phyloP scores from a whole-genome alignment of 2,797 vertebrate species.

The Enteromius unitaeniatus region DNA sequence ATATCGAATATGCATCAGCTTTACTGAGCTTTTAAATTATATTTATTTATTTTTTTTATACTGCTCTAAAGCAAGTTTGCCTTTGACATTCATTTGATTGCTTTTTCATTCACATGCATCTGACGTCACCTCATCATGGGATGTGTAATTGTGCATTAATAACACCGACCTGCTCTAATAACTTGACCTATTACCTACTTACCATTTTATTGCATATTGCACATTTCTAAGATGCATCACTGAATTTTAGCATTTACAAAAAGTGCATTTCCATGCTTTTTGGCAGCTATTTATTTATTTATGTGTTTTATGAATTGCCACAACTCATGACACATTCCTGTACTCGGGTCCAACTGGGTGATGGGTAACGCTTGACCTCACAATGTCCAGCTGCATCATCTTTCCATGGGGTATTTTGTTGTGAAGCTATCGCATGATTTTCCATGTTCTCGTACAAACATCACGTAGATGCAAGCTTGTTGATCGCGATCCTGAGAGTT shows the following conservation, averaged over 20 bases:
- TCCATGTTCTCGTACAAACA: neutral
- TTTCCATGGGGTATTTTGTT: neutral
- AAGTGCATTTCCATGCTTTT: neutral
- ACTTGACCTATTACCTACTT: neutral
- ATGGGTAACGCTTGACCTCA: conserved; percentile 26
- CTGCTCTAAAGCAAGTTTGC: neutral
- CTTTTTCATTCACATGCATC: neutral
- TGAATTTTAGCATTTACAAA: neutral
- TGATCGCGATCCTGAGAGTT: neutral
- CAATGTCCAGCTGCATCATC: neutral
- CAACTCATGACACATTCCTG: neutral
- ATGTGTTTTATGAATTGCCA: neutral
- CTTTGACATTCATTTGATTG: neutral
- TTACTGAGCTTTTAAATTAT: neutral
- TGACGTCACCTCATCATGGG: neutral
- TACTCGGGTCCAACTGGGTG: conserved; percentile 22
- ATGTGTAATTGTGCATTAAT: neutral
- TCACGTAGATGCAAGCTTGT: conserved; percentile 21
- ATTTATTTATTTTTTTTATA: neutral
- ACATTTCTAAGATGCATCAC: neutral
- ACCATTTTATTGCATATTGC: neutral
- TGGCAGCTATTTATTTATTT: neutral
- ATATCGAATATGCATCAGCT: neutral
- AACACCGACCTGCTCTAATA: neutral
- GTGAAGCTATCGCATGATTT: neutral